These are phyloP conservation scores for Crocodylus rhombifer DNA, from an alignment of 2,797 vertebrate species.

Conservation along the genomic window DNA sequence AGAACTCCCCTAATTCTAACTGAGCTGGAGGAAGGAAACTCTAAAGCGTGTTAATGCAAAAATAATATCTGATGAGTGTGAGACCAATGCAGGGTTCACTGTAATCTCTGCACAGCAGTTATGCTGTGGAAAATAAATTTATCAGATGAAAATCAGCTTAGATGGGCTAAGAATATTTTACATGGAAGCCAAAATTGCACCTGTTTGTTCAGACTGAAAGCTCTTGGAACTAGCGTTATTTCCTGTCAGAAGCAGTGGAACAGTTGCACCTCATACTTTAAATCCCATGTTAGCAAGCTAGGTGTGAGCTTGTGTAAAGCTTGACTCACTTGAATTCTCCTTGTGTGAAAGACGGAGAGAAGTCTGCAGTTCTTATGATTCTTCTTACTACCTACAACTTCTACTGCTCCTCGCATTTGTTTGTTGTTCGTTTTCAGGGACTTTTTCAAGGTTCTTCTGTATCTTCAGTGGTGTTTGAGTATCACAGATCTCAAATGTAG, in stretches of 20 bases:
- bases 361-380: background rate
- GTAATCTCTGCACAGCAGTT: background rate
- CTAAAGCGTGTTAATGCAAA: background rate
- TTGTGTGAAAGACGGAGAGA: background rate
- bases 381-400: background rate
- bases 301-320: rapidly evolving
- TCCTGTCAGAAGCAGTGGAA: rapidly evolving
- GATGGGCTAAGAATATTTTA: too few relatives aligned
- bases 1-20: background rate
- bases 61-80: background rate
- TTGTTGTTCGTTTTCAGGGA: background rate
- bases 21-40: background rate
- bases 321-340: background rate
- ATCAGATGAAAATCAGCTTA: background rate
- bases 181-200: background rate
- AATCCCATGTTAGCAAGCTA: background rate
- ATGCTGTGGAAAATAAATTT: background rate
- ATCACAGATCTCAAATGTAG: background rate
- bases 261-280: background rate
- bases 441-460: too few relatives aligned
- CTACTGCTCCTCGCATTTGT: background rate
- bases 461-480: background rate
- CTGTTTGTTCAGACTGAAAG: background rate
- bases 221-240: background rate
- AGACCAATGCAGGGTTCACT: background rate